These are phyloP conservation scores for Ptycholaimellus sp. DNA, from an alignment of 2,888 invertebrate genomes.

Conservation along the genomic window DNA sequence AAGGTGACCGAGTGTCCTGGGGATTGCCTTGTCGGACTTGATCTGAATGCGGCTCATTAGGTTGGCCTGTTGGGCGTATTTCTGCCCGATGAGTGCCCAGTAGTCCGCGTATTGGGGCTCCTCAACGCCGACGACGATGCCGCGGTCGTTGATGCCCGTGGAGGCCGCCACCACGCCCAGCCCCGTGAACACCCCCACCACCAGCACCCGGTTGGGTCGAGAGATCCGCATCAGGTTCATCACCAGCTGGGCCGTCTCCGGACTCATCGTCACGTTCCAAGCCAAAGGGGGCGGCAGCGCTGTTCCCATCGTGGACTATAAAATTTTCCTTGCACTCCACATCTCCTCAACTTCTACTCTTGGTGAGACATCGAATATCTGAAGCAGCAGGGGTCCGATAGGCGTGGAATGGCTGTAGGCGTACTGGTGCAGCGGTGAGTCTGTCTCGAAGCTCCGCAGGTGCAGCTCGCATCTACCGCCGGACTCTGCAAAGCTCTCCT, in stretches of 20 bases:
- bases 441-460: conserved; percentile 13
- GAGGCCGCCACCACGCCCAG: conserved; percentile 4
- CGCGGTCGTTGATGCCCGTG: conserved; percentile 9
- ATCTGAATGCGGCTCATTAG: conserved; percentile 14
- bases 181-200: conserved; percentile 17
- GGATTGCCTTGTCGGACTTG: conserved; percentile 12
- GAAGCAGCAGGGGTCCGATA: conserved; percentile 12
- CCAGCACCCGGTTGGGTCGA: conserved; percentile 25
- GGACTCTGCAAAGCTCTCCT: conserved; percentile 12
- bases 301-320: conserved; percentile 13
- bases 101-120: conserved; percentile 13
- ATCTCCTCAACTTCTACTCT: no score
- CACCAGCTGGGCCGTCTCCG: conserved; percentile 19
- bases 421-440: conserved; percentile 13
- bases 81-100: conserved; percentile 14
- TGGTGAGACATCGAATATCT: conserved; percentile 12
- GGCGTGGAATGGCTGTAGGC: conserved; percentile 14
- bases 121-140: conserved; percentile 15
- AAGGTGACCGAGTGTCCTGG: conserved; percentile 10
- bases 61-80: conserved; percentile 9
- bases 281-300: conserved; percentile 11
- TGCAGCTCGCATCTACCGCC: conserved; percentile 10
- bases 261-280: conserved; percentile 16
- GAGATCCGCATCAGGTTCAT: conserved; percentile 19
- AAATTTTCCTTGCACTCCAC: background rate